Conservation (phyloP, 2,888 invertebrate genomes). For the Thyatira batis region DNA sequence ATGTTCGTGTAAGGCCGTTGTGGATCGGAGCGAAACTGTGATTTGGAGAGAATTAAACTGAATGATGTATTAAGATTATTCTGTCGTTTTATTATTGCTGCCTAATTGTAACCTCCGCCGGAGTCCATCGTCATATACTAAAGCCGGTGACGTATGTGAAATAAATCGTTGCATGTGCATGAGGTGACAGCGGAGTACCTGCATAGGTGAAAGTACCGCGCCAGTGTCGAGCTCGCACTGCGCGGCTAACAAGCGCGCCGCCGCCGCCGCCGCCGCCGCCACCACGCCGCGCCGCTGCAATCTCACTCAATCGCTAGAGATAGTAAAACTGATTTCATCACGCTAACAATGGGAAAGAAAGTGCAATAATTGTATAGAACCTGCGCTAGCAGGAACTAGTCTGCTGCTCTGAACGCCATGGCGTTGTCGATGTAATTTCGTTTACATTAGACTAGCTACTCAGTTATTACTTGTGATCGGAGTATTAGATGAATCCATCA, state of each 20-base stretch:
- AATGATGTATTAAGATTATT: neutral
- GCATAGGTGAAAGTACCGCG: conserved; percentile 74
- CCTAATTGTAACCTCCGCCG: neutral
- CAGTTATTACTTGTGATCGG: too few species aligned
- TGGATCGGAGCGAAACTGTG: conserved; percentile 14
- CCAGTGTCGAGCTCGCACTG: conserved; percentile 66
- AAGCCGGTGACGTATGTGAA: conserved; percentile 31
- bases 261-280: conserved; percentile 35
- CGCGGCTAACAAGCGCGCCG: conserved; percentile 55
- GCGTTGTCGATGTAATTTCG: neutral
- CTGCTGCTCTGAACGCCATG: conserved; percentile 25
- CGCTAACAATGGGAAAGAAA: conserved; percentile 77
- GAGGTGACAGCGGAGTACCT: conserved; percentile 58
- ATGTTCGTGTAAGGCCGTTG: neutral
- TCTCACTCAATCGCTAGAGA: conserved; percentile 73
- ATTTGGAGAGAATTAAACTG: conserved; percentile 18
- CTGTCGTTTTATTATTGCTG: conserved; percentile 13
- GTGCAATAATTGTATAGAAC: conserved; percentile 77
- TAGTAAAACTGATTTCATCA: conserved; percentile 75
- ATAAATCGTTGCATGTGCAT: conserved; percentile 59
- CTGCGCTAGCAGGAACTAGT: conserved; percentile 60
- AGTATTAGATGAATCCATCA: too few species aligned
- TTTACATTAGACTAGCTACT: neutral
- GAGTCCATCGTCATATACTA: conserved; percentile 2
- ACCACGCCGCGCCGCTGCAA: conserved; percentile 56